phyloP scores from a whole-genome alignment of 2,113 vertebrate genomes.

The Planiliza haematocheilus region DNA sequence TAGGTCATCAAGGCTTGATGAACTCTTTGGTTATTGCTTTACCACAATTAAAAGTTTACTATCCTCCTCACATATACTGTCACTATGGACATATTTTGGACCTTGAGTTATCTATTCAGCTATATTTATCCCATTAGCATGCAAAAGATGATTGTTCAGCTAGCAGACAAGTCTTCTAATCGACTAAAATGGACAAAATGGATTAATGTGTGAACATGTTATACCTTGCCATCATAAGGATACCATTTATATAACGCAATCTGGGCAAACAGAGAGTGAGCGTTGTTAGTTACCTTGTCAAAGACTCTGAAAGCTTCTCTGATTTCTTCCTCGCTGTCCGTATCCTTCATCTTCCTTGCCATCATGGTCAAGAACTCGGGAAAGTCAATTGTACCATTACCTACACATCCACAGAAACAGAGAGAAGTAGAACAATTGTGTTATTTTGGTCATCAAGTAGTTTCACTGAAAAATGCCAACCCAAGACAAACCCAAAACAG shows the following conservation, averaged over 20 bases:
- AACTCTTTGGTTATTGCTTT: no score
- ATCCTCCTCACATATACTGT: no score
- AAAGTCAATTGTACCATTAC: constrained; percentile 93
- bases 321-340: constrained; percentile 93
- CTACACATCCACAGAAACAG: constrained; percentile 66
- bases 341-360: constrained; percentile 95
- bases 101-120: no score
- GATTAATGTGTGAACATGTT: no score
- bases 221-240: no score
- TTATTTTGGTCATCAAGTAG: neutral
- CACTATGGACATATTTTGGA: no score
- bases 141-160: no score
- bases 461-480: neutral
- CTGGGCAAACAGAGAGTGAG: neutral
- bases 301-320: constrained; percentile 93
- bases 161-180: no score
- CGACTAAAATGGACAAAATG: no score
- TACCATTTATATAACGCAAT: neutral
- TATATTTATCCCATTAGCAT: no score
- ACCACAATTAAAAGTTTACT: no score
- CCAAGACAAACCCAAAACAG: neutral
- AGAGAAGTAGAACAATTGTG: neutral
- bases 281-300: constrained; percentile 84
- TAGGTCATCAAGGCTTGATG: no score
- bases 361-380: constrained; percentile 95